Evolutionary conservation across 37 sponge, comb jelly and placozoan species (phyloP), one percentile per base, ranked within the genome.

Genomic region (Chondrilla cf. caribensis): DNA sequence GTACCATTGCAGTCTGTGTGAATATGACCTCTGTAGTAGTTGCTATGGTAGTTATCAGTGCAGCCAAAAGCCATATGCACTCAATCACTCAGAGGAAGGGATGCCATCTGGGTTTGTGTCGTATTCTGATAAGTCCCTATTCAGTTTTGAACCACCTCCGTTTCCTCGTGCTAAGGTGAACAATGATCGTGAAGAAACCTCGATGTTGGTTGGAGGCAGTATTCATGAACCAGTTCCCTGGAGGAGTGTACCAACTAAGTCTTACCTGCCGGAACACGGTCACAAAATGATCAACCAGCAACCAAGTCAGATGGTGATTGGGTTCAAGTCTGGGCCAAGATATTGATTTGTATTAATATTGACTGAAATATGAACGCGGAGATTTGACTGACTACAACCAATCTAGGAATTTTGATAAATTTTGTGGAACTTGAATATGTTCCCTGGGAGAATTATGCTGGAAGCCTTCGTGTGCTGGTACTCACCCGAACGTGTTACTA

Each of bases 1-100:
- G 87, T 80, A 86, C 67, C 90, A 90, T 80, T 90, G 90, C 60
- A 44, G 58, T 2, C 59, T 65, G 35, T 90, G 90, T 75, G 81
- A 84, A 14, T 90, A 73, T 59, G 87, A 86, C 67, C 54, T 90
- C 36, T 90, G 90, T 71, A 28, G 72, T 8, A 75, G 17, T 22
- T 90, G 90, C 55, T 90, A 82, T 39, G 44, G 41, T n/a, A 73
- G 44, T 39, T 39, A 67, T 33, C 11, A 7, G 11, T 4, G 17
- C 1, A 26, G 35, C 29, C 17, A 33, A 33, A 33, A 28, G 29
- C 68, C 35, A 67, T 33, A 28, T 17, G 29, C 18, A 28, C 68
- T 31, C 29, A 7, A 19, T 5, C 64, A 62, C 29, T 22, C 35
- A 3, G 4, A 17, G 35, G 35, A 28, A 8, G 31, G 35, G 3